Evolutionary conservation across 2,888 invertebrate species (phyloP).

Genomic region (Boloria euphrosyne): DNA sequence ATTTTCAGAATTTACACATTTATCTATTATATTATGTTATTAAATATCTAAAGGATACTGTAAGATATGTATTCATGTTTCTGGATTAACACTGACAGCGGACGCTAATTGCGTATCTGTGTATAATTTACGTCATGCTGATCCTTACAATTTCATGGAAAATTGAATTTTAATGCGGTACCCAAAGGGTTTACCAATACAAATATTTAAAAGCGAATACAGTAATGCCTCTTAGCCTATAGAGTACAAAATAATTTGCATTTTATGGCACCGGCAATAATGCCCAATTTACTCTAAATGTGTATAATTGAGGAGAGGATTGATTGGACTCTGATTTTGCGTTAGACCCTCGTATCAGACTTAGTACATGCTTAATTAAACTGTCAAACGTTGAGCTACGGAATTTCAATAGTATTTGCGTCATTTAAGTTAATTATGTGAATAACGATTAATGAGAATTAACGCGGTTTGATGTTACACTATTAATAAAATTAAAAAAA

Average conservation of each 20-base stretch:
- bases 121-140: constrained; percentile 40
- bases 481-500: background rate
- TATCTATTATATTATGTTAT: background rate
- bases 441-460: constrained; percentile 10
- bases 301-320: constrained; percentile 44
- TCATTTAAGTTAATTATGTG: constrained; percentile 41
- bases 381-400: constrained; percentile 52
- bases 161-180: constrained; percentile 30
- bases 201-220: constrained; percentile 20
- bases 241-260: constrained; percentile 25
- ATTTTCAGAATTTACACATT: too few species aligned
- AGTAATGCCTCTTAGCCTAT: constrained; percentile 16
- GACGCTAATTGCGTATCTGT: constrained; percentile 47
- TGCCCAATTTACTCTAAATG: constrained; percentile 25
- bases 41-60: background rate
- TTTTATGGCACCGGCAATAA: constrained; percentile 19
- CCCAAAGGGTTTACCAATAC: constrained; percentile 17
- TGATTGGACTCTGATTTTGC: constrained; percentile 54
- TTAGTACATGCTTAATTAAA: constrained; percentile 60
- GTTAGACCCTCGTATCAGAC: constrained; percentile 52
- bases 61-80: constrained; percentile 48
- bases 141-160: constrained; percentile 17
- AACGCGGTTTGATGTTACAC: background rate
- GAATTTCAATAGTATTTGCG: constrained; percentile 44
- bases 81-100: constrained; percentile 51